Conservation (phyloP, 2,113 vertebrate species). For the Pseudorasbora parva region DNA sequence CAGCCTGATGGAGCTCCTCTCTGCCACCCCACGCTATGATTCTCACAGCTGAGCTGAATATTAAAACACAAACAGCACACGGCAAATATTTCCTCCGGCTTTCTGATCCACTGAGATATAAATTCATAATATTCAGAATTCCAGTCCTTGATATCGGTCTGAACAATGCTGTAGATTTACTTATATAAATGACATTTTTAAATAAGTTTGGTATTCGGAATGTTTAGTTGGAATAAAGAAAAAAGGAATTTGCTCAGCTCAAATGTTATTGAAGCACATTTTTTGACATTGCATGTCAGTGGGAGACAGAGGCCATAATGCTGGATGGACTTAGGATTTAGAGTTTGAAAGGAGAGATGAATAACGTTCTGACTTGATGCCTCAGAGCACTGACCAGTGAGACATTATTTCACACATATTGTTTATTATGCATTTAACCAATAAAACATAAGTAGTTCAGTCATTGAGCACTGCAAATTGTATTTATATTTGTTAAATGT, state of each 20-base stretch:
- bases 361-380: background rate
- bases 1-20: conserved; percentile 49
- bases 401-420: conserved; percentile 27
- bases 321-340: background rate
- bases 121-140: conserved; percentile 40
- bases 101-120: conserved; percentile 6
- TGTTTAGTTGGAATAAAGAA: background rate
- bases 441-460: background rate
- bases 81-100: conserved; percentile 20
- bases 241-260: background rate
- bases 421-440: conserved; percentile 62
- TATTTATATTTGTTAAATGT: background rate
- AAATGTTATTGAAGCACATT: too few species aligned
- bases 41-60: conserved; percentile 74
- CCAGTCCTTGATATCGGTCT: conserved; percentile 14
- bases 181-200: background rate
- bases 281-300: background rate
- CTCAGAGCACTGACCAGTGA: background rate
- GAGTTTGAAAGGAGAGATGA: conserved; percentile 6
- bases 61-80: conserved; percentile 60
- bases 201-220: background rate
- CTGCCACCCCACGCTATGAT: conserved; percentile 66
- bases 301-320: background rate
- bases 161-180: background rate
- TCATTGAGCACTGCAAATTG: background rate